Base-by-base conservation (phyloP, 2,888 invertebrate genomes). In the Sympetrum striolatum region DNA sequence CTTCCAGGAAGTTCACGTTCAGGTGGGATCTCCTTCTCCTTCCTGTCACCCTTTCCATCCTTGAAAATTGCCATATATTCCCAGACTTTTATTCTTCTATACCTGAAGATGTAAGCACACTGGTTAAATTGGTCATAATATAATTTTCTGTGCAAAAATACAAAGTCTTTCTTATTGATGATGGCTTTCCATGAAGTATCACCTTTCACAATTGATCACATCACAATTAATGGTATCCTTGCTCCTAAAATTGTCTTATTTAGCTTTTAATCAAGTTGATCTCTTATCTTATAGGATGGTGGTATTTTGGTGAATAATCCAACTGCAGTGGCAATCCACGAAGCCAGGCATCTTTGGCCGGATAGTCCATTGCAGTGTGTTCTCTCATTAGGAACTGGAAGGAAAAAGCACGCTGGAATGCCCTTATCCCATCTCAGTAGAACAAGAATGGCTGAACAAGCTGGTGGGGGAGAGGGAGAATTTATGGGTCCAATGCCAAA, bases 291-390 rank as follows among this genome's bases (percentile, higher is more conserved):
- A 90, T 92, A 96, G 96, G 97, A 97, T 94, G 97, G 97, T 91
- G 98, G 98, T 48, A 96, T 98, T 92, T 94, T 98, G 93, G 96
- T 96, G 18, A 98, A 98, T 94, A 98, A 98, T 94, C 98, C 98
- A 0, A 96, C 98, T 18, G 97, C 97, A 3, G 96, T 98, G 12
- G 98, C 97, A 0, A 95, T 98, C 80, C 98, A 98, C 93, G 98
- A 98, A 94, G 97, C 98, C 0, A 96, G 96, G 92, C 95, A 97
- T 60, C 94, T 98, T 81, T 98, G 97, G 97, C 98, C 98, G 0
- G 95, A 96, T 79, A 95, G 94, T 91, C 95, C 95, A 0, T 94
- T 98, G 81, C 96, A 96, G 92, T 97, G 97, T 92, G 96, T 98
- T 0, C 95, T 98, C 81, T 98, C 98, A 0, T 95, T 98, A 90